A percentile compares a stretch with the other conserved stretches of the same genome.
These are phyloP conservation scores for Chymomyza procnemis DNA, from an alignment of 2,888 invertebrate genomes.

Conservation along the genomic window DNA sequence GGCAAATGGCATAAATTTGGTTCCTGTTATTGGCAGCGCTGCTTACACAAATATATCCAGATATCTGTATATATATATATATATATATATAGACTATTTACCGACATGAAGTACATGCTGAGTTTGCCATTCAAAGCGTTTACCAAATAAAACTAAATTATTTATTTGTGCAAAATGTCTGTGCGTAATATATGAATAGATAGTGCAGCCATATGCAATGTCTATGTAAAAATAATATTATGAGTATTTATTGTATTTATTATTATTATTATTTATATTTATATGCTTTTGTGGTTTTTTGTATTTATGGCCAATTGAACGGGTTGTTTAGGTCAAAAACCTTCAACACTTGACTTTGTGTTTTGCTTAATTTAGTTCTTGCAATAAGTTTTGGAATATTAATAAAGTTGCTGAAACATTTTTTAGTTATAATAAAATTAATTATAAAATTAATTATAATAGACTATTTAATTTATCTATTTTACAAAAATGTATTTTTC, in stretches of 20 bases:
- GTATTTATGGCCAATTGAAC: neutral
- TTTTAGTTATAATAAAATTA: too few relatives aligned
- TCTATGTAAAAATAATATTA: neutral
- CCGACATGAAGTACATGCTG: neutral
- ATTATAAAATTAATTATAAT: too few relatives aligned
- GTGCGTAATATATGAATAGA: slow-evolving; percentile 19
- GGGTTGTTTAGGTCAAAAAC: neutral
- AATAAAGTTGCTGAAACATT: neutral
- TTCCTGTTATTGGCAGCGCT: neutral
- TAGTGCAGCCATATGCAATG: neutral
- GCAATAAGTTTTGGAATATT: neutral
- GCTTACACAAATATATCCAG: neutral
- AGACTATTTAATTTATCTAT: too few relatives aligned
- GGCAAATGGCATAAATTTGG: slow-evolving; percentile 11
- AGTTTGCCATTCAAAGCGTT: neutral
- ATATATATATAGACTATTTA: neutral
- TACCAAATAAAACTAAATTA: slow-evolving; percentile 35
- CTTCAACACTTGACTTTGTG: neutral
- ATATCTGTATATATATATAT: neutral
- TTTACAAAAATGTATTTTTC: too few relatives aligned
- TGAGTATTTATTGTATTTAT: slow-evolving; percentile 11
- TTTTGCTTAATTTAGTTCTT: neutral
- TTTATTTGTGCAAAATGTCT: slow-evolving; percentile 60
- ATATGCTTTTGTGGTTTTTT: slow-evolving; percentile 11
- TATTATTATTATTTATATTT: slow-evolving; percentile 19